Conservation (phyloP, 2,888 invertebrate species). For the Plebejus argus region DNA sequence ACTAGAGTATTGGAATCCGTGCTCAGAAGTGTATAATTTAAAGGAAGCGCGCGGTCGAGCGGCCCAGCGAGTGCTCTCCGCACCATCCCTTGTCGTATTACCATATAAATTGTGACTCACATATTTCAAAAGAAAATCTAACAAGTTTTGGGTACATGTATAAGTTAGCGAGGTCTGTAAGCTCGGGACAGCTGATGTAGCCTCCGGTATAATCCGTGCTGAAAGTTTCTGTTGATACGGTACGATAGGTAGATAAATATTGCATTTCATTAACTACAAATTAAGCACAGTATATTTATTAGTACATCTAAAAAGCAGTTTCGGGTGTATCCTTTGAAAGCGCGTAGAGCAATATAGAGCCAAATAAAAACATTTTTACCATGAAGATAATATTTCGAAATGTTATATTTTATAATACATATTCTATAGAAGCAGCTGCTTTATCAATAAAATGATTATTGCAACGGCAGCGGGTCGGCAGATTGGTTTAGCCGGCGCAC, state of each 20-base stretch:
- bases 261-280: background rate
- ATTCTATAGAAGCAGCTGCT: conserved; percentile 29
- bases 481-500: conserved; percentile 59
- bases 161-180: conserved; percentile 24
- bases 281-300: no score
- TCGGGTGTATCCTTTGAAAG: background rate
- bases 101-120: conserved; percentile 55
- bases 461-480: conserved; percentile 45
- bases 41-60: conserved; percentile 48
- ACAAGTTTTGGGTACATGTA: conserved; percentile 29
- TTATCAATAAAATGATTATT: conserved; percentile 45
- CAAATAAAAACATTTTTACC: background rate
- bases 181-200: conserved; percentile 17
- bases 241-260: background rate
- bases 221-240: background rate
- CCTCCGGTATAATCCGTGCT: background rate
- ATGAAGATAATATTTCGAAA: background rate
- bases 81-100: conserved; percentile 46
- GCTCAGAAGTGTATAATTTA: conserved; percentile 56
- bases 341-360: background rate
- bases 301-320: no score
- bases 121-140: conserved; percentile 36
- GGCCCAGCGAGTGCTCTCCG: conserved; percentile 38
- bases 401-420: background rate
- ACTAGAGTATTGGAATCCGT: conserved; percentile 38